Conservation (phyloP, 2,797 vertebrate species). For the Apodemus agrarius region DNA sequence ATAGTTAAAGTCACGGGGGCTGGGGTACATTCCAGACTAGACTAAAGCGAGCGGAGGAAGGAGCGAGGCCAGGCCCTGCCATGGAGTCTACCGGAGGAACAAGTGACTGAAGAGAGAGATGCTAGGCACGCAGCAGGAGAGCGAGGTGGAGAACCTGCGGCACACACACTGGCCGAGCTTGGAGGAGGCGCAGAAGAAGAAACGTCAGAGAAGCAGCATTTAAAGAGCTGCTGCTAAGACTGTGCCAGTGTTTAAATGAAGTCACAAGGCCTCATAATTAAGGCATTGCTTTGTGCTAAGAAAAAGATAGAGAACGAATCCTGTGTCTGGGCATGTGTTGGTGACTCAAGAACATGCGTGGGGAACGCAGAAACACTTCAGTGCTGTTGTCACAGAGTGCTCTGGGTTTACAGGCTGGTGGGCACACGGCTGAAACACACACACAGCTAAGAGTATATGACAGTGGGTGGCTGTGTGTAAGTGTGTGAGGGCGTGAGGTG, state of each 20-base stretch:
- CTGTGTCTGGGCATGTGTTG: not conserved
- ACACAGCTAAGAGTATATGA: not conserved
- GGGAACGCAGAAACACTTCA: not conserved
- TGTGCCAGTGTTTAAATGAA: not conserved
- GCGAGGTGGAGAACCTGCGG: not conserved
- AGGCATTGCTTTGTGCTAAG: not conserved
- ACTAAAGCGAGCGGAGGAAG: not conserved
- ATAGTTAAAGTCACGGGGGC: not conserved
- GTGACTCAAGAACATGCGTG: not conserved
- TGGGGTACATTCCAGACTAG: slow-evolving; percentile 19
- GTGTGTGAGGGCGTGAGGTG: not conserved
- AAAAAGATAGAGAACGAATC: not conserved
- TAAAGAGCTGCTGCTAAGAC: not conserved
- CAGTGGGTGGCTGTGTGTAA: not conserved
- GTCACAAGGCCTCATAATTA: not conserved
- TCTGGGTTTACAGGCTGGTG: not conserved
- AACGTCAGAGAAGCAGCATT: not conserved
- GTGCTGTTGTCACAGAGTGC: not conserved
- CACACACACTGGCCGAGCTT: rapidly evolving
- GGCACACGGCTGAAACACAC: not conserved
- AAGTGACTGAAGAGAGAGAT: not conserved
- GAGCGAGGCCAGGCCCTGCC: not conserved
- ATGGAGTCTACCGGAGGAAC: not conserved
- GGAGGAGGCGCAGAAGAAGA: not conserved
- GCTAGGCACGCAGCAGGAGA: not conserved